These are phyloP conservation scores for Euschistus heros DNA, from an alignment of 1,140 invertebrate species.

Conservation along the genomic window DNA sequence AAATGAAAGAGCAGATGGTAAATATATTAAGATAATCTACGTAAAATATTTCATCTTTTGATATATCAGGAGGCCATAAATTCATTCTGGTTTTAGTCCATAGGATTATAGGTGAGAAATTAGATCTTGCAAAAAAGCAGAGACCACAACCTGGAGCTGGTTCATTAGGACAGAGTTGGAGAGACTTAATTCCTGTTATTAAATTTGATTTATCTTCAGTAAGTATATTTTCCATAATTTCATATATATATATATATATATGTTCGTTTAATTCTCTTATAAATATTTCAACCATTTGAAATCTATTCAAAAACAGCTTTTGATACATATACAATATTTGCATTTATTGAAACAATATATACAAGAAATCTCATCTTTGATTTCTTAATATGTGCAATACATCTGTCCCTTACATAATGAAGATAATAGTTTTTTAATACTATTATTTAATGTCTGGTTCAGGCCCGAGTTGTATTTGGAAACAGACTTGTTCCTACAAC, in stretches of 20 bases:
- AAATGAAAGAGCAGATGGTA: background rate
- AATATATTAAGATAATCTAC: background rate
- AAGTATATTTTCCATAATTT: slow-evolving; percentile 33
- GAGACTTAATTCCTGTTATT: slow-evolving; percentile 92
- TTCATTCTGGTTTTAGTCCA: no score
- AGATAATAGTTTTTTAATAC: no score
- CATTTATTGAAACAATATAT: background rate
- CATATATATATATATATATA: background rate
- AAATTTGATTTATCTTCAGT: slow-evolving; percentile 84
- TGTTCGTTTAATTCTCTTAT: background rate
- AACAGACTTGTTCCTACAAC: slow-evolving; percentile 90
- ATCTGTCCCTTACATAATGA: no score
- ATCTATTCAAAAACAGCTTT: no score
- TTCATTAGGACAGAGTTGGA: slow-evolving; percentile 65
- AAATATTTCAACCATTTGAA: background rate
- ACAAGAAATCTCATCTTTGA: no score
- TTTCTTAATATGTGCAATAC: no score
- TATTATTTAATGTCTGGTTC: no score
- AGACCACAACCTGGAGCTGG: slow-evolving; percentile 29
- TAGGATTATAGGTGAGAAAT: background rate
- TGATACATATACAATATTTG: no score
- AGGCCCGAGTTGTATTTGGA: slow-evolving; percentile 91
- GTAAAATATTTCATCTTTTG: background rate
- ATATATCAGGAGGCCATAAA: no score
- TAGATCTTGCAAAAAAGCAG: slow-evolving; percentile 26